Conservation (phyloP, 2,888 invertebrate genomes). For the Apotomis turbidana region DNA sequence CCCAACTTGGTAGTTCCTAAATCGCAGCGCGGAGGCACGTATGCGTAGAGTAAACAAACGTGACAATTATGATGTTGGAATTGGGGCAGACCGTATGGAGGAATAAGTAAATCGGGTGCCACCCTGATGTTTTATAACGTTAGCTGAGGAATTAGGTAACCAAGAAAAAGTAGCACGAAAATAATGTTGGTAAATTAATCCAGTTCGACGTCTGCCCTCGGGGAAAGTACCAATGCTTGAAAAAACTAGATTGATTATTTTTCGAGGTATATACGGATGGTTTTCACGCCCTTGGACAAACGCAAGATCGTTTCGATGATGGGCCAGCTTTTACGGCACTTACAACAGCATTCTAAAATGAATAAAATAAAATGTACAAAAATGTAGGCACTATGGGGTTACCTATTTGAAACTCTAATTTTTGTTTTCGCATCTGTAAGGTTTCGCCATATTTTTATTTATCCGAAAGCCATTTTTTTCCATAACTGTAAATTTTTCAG, state of each 20-base stretch:
- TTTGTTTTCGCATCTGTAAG: too few relatives aligned
- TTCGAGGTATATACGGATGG: too few relatives aligned
- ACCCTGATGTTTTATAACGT: background rate
- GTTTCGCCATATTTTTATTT: too few relatives aligned
- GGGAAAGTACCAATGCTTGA: background rate
- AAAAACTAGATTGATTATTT: background rate
- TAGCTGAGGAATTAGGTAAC: conserved; percentile 2
- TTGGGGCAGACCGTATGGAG: conserved; percentile 10
- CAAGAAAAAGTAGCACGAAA: background rate
- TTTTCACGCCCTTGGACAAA: too few relatives aligned
- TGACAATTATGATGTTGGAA: conserved; percentile 38
- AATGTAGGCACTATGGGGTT: too few relatives aligned
- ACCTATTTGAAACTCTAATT: too few relatives aligned
- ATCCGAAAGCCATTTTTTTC: too few relatives aligned
- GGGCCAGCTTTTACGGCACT: too few relatives aligned
- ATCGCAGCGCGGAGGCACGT: conserved; percentile 35
- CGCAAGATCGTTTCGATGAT: too few relatives aligned
- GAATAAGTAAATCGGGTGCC: conserved; percentile 26
- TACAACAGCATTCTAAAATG: too few relatives aligned
- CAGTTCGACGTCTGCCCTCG: background rate
- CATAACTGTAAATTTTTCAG: too few relatives aligned
- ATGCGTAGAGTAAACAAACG: conserved; percentile 38
- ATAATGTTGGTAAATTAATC: background rate
- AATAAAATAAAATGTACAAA: too few relatives aligned
- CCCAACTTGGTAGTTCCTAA: conserved; percentile 39